Conservation (phyloP, 2,888 invertebrate genomes). For the Ophion slaviceki region DNA sequence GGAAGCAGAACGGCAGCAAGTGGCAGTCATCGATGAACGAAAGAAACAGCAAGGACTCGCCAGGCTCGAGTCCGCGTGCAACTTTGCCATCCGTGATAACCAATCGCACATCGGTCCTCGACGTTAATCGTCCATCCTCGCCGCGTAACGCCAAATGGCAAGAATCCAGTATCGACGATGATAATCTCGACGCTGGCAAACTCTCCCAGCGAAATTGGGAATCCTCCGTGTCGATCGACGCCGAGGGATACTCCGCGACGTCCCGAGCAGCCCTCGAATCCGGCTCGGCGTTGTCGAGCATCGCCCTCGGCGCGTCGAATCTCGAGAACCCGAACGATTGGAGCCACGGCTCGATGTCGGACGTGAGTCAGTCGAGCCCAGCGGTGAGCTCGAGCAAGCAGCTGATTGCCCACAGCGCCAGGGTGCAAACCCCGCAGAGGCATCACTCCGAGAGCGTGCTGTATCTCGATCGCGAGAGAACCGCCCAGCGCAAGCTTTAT, state of each 20-base stretch:
- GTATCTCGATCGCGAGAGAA: slow-evolving; percentile 86
- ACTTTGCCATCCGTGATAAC: slow-evolving; percentile 74
- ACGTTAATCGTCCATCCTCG: slow-evolving; percentile 69
- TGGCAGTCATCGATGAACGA: slow-evolving; percentile 81
- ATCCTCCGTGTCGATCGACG: slow-evolving; percentile 69
- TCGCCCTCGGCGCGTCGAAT: slow-evolving; percentile 45
- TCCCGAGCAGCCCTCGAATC: background rate
- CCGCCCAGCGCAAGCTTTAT: slow-evolving; percentile 87
- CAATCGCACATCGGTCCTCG: slow-evolving; percentile 72
- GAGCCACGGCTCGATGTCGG: slow-evolving; percentile 80
- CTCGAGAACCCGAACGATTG: slow-evolving; percentile 73
- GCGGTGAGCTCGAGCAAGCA: slow-evolving; percentile 83
- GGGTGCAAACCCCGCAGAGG: slow-evolving; percentile 91
- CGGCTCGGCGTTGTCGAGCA: background rate
- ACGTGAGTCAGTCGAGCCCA: slow-evolving; percentile 76
- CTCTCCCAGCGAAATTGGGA: slow-evolving; percentile 70
- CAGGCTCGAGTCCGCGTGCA: slow-evolving; percentile 40
- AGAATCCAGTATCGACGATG: slow-evolving; percentile 77
- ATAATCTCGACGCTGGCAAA: slow-evolving; percentile 64
- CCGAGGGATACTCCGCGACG: slow-evolving; percentile 66
- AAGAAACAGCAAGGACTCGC: slow-evolving; percentile 74
- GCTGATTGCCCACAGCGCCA: slow-evolving; percentile 90
- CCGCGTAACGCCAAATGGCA: slow-evolving; percentile 77
- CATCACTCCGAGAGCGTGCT: slow-evolving; percentile 91
- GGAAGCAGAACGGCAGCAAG: slow-evolving; percentile 73